phyloP scores from a whole-genome alignment of 2,113 vertebrate species.

The Zosterops borbonicus region DNA sequence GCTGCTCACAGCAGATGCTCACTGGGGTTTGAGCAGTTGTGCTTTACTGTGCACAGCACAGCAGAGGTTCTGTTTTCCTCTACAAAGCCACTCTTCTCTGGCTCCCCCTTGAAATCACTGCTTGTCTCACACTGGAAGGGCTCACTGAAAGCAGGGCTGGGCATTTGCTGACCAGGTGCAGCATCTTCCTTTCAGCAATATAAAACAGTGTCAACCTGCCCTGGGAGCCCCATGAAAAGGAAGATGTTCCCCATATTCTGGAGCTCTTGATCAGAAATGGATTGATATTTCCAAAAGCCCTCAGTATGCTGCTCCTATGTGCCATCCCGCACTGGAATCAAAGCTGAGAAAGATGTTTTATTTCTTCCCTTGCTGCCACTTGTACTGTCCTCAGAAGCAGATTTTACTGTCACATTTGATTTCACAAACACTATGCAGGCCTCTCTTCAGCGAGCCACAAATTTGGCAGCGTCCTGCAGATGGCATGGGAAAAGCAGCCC shows the following conservation, averaged over 20 bases:
- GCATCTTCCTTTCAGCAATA: not conserved
- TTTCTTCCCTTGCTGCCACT: not conserved
- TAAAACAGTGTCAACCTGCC: not conserved
- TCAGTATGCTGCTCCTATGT: not conserved
- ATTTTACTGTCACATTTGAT: slow-evolving; percentile 30
- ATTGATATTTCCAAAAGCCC: not conserved
- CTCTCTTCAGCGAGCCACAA: not conserved
- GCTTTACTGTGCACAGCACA: not conserved
- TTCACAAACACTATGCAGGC: slow-evolving; percentile 46
- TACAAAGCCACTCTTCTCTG: not conserved
- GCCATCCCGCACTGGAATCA: not conserved
- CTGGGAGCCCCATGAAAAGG: not conserved
- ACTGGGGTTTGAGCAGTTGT: not conserved
- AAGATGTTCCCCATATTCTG: not conserved
- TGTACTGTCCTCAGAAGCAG: not conserved
- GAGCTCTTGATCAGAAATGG: not conserved
- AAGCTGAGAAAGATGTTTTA: not conserved
- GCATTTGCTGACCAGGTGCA: not conserved
- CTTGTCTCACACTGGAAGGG: not conserved
- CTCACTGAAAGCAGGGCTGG: not conserved
- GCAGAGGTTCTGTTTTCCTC: not conserved
- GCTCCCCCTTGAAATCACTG: not conserved
- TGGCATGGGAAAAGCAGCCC: slow-evolving; percentile 1
- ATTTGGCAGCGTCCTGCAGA: slow-evolving; percentile 6
- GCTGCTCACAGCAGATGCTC: not conserved